Base-by-base conservation (phyloP, 2,113 vertebrate genomes). In the Corythornis vintsioides region DNA sequence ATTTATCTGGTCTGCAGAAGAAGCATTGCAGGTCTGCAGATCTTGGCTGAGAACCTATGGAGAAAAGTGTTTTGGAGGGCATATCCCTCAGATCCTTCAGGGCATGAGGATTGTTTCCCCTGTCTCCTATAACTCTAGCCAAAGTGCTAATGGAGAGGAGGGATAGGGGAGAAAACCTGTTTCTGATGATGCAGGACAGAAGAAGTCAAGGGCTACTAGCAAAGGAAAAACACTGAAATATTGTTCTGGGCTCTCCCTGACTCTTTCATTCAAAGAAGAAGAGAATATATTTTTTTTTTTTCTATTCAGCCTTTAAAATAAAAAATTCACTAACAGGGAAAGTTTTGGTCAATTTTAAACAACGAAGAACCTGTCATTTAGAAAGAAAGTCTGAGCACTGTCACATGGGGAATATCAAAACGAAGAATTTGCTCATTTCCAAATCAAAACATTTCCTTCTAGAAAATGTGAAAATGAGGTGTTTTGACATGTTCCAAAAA, bases 381-480 rank as follows among this genome's bases (percentile, higher is more conserved):
- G 50, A 55, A 81, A 84, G 77, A 84, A 84, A 88, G 42, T 29
- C 79, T 92, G 75, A 92, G 53, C 0, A 0, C 64, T 80, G 72
- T 86, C 90, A 91, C 88, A 67, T 13, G 13, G 89, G 47, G 64
- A 91, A 67, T 73, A 89, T 85, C 22, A 52, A 86, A 93, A 94
- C 43, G 42, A 77, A 89, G 56, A 64, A 63, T 89, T 89, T 85
- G 66, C 88, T 92, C 75, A 89, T 95, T 92, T 95, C 75, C 75
- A 89, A 89, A 83, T 38, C 79, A 95, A 94, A 96, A 95, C 86
- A 94, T 94, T 96, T 95, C 88, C 69, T 85, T 76, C 75, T 25
- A 77, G 79, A 88, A 85, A 89, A 94, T 43, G 82, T 89, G 88
- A 94, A 96, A 92, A 95, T 88, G 79, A 95, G 56, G 82, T 92